Percentiles rank a stretch among this genome's conserved stretches.
phyloP scores from a whole-genome alignment of 2,888 invertebrate species.

The Lagria hirta region DNA sequence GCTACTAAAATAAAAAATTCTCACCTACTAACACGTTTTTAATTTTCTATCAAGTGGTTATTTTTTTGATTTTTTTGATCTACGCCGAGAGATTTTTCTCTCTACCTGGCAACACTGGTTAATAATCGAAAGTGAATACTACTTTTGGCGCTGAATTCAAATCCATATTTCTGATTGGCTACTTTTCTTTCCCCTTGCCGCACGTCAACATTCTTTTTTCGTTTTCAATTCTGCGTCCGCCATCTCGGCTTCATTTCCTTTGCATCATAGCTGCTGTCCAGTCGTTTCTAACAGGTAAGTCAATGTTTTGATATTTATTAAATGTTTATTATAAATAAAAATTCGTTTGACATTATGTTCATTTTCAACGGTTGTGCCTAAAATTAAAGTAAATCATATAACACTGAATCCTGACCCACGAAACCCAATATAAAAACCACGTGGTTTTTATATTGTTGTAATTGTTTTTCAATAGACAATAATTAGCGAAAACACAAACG shows the following conservation, averaged over 20 bases:
- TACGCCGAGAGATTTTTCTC: too few species aligned
- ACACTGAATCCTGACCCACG: constrained; percentile 15
- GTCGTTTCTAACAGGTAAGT: constrained; percentile 9
- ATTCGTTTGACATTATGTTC: constrained; percentile 14
- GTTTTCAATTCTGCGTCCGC: constrained; percentile 1
- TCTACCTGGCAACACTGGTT: too few species aligned
- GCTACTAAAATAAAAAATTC: too few species aligned
- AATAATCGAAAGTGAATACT: too few species aligned
- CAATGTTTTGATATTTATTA: constrained; percentile 10
- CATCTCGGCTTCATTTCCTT: constrained; percentile 2
- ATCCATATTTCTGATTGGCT: constrained; percentile 7
- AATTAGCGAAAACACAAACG: too few species aligned
- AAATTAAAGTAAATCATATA: constrained; percentile 22
- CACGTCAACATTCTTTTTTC: neutral
- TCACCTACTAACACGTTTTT: too few species aligned
- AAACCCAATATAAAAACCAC: too few species aligned
- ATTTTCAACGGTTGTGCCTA: constrained; percentile 22
- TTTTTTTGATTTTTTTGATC: too few species aligned
- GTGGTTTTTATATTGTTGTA: constrained; percentile 6
- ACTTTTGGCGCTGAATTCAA: constrained; percentile 8
- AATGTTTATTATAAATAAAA: constrained; percentile 14
- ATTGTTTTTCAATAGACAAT: constrained; percentile 9
- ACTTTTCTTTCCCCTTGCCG: constrained; percentile 1
- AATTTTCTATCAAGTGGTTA: too few species aligned
- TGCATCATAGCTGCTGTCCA: too few species aligned